A percentile compares a stretch with the other conserved stretches of the same genome.
Evolutionary conservation across 2,113 vertebrate genomes (phyloP).

Genomic region (Cervus canadensis): DNA sequence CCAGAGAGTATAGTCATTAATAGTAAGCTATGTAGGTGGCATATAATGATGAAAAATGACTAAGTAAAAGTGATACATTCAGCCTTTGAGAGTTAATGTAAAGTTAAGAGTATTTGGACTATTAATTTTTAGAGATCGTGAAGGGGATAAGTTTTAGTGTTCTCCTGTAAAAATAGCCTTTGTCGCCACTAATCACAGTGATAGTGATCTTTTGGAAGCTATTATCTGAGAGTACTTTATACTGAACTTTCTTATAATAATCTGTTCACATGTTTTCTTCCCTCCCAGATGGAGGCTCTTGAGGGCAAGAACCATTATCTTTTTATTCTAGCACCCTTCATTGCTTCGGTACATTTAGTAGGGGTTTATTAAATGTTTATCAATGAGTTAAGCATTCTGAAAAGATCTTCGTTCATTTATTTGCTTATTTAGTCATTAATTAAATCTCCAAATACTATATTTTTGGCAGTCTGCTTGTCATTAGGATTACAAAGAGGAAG

Average conservation of each 20-base stretch:
- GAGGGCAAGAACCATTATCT: neutral
- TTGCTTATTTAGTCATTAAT: neutral
- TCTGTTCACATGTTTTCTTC: slow-evolving; percentile 6
- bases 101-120: neutral
- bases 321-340: slow-evolving; percentile 12
- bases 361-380: neutral
- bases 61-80: neutral
- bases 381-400: neutral
- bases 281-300: neutral
- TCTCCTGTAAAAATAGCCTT: neutral
- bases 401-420: neutral
- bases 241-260: neutral
- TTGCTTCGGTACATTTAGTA: neutral
- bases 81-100: neutral
- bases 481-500: neutral
- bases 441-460: neutral
- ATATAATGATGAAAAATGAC: neutral
- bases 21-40: neutral
- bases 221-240: neutral
- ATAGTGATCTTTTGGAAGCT: neutral
- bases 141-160: neutral
- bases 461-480: neutral
- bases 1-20: neutral
- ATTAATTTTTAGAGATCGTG: neutral
- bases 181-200: neutral